A percentile compares a stretch with the other conserved stretches of the same genome.
phyloP scores from a whole-genome alignment of 2,797 vertebrate genomes.

The Enteromius thamalakanensis region DNA sequence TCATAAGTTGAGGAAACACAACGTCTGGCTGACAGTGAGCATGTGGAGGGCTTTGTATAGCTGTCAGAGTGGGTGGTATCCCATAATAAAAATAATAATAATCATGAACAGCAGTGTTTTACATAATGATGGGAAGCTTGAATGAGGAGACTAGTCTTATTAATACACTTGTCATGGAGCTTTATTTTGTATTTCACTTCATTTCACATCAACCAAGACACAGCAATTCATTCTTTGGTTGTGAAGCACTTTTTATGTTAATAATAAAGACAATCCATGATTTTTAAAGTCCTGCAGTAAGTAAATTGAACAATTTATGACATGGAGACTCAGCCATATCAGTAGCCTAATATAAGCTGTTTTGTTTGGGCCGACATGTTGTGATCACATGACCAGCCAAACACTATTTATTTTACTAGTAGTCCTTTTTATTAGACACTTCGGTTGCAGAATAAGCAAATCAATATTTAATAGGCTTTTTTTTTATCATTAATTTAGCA shows the following conservation, averaged over 20 bases:
- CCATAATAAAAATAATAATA: background rate
- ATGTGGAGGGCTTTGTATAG: background rate
- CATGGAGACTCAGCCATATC: background rate
- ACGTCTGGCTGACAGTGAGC: background rate
- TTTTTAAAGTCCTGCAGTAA: background rate
- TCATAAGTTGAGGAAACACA: background rate
- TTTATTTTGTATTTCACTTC: background rate
- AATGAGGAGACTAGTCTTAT: too few species aligned
- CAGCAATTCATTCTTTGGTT: background rate
- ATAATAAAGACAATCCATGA: background rate
- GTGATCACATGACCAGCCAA: background rate
- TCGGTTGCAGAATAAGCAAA: background rate
- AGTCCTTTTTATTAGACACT: background rate
- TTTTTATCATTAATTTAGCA: too few species aligned
- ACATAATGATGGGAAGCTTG: background rate
- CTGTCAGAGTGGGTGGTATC: conserved; percentile 5
- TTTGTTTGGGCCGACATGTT: conserved; percentile 6
- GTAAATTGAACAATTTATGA: background rate
- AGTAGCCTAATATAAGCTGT: too few species aligned
- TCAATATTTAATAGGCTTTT: background rate
- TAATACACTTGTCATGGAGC: background rate
- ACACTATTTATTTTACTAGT: background rate
- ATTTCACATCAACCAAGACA: background rate
- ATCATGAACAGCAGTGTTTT: background rate
- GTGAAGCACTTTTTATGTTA: background rate